Base-by-base conservation (phyloP, 2,888 invertebrate species). In the Mimas tiliae region DNA sequence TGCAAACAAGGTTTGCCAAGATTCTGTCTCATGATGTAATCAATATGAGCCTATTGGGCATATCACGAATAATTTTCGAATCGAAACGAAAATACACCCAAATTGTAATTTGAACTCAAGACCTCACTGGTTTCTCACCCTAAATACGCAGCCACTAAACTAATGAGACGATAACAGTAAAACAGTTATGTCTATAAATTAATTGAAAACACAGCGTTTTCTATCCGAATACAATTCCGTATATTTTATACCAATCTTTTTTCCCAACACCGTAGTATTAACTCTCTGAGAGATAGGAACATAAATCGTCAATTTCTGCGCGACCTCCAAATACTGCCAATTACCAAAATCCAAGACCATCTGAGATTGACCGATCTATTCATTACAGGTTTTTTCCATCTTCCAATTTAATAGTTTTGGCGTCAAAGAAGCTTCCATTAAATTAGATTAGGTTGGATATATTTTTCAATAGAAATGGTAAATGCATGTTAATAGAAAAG, bases 351-450 rank as follows among this genome's bases (percentile, higher is more conserved):
- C 27, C 0, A 11, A 27, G 27, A 12, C 27, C 6, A 27, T 52
- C 27, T 12, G 38, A 16, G 19, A 50, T 50, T 50, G 19, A 50
- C 0, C 19, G 50, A 11, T 50, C 45, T 19, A 19, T 19, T 50
- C 14, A 9, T 38, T 16, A 55, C 55, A 38, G 9, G 9, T 0
- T 7, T 55, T 9, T 38, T 55, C 55, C 34, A 55, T 55, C 38
- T 38, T 33, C 16, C 38, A 55, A 38, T 38, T n/a, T 55, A 38
- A 55, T 55, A 55, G 55, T 38, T 55, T 55, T 9, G 6, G 12
- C 3, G 33, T 53, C 14, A 38, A 16, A 38, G 0, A 55, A 34
- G 33, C 33, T 34, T 9, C 4, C 27, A 27, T 48, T n/a, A 14
- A n/a, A 16, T 19, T 19, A 14, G 16, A 50, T 1, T 19, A 19